A percentile compares a stretch with the other conserved stretches of the same genome.
Evolutionary conservation across 92 coral and sea anemone genomes (phyloP).

Genomic region (Blastomussa wellsi): DNA sequence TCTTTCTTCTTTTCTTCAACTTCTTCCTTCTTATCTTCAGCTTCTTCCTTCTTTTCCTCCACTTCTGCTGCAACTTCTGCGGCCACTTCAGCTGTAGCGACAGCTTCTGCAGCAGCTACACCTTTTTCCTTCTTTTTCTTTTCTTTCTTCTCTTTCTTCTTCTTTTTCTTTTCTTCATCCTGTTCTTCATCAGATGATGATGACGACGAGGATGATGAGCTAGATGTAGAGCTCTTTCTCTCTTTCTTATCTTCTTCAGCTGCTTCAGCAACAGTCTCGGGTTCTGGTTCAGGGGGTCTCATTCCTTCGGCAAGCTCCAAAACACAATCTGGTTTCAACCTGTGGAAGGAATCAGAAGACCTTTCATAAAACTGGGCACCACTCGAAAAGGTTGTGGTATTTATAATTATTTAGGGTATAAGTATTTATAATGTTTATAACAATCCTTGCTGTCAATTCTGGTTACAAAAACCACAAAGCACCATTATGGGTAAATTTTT

Average conservation of each 20-base stretch:
- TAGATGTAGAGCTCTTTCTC: slow-evolving; percentile 64
- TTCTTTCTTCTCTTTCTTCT: slow-evolving; percentile 53
- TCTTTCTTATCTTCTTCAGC: slow-evolving; percentile 46
- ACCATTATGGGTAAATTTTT: too few relatives aligned
- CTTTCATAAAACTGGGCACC: neutral
- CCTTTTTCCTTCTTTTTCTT: slow-evolving; percentile 52
- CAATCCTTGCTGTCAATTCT: too few relatives aligned
- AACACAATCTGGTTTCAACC: slow-evolving; percentile 91
- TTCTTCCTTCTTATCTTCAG: slow-evolving; percentile 56
- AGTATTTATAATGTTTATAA: too few relatives aligned
- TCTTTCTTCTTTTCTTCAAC: slow-evolving; percentile 55
- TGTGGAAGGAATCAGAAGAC: slow-evolving; percentile 5
- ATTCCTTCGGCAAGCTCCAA: slow-evolving; percentile 94
- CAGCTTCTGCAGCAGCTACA: slow-evolving; percentile 37
- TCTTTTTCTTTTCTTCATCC: slow-evolving; percentile 60
- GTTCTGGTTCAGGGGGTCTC: slow-evolving; percentile 85
- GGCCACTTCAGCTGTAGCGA: slow-evolving; percentile 27
- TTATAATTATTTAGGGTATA: too few relatives aligned
- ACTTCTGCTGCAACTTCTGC: slow-evolving; percentile 35
- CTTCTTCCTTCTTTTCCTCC: slow-evolving; percentile 45
- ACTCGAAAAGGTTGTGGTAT: neutral
- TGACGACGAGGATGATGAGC: slow-evolving; percentile 64
- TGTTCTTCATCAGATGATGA: slow-evolving; percentile 68
- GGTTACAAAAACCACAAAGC: too few relatives aligned
- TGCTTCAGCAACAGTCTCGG: slow-evolving; percentile 49